Evolutionary conservation across 2,113 vertebrate species (phyloP), one percentile per base, ranked within the genome.

Genomic region (Lamprotornis superbus): DNA sequence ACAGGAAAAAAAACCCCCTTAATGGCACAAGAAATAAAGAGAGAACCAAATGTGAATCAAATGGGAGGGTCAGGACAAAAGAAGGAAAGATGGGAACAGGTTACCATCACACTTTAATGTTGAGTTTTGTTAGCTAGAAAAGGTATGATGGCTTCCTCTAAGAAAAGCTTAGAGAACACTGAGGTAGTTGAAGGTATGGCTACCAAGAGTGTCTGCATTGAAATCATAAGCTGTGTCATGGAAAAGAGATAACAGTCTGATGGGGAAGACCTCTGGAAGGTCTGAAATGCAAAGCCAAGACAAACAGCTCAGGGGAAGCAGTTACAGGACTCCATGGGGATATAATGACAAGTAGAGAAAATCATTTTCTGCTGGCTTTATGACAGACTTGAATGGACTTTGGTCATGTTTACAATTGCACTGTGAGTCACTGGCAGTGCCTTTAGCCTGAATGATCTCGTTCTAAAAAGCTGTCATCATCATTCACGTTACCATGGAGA

Each of bases 341-440:
- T 70, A 22, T 8, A 67, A 22, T 35, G 24, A 64, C 4, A 40
- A 76, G 7, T 7, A 59, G 2, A 31, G 68, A 86, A 56, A 23
- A n/a, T 25, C 1, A 47, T 64, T 47, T 44, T 73, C 71, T 73
- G 16, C 11, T 77, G n/a, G 46, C 4, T 81, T 83, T 40, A 39
- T 40, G n/a, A 47, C 24, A 74, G 31, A 30, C 16, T 63, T 63
- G 57, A 82, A 44, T 20, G 30, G 53, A 64, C 18, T 87, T 73
- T 15, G 61, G 50, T 77, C 21, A 65, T 10, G 16, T 37, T 87
- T 35, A 6, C 39, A 80, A 56, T 11, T n/a, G 23, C 57, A 18
- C 4, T 28, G 17, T 0, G 0, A 63, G 10, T 55, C 18, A 46
- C 17, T 24, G 11, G 9, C 23, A 79, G 11, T 47, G 35, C 19